These are phyloP conservation scores for Mystacornis crossleyi DNA, from an alignment of 2,113 vertebrate species.

Conservation along the genomic window DNA sequence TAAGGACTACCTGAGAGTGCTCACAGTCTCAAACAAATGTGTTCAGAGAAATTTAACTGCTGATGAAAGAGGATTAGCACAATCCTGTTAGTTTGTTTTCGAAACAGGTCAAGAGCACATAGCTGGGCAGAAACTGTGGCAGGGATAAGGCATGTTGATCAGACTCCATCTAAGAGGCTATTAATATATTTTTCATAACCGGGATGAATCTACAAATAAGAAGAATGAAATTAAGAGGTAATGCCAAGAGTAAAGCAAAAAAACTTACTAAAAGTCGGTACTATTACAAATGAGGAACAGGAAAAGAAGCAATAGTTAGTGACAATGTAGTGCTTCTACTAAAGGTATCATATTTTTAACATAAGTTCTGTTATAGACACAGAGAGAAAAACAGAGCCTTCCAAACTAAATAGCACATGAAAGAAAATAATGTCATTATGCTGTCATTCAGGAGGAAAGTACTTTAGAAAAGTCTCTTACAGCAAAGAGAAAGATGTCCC, in stretches of 20 bases:
- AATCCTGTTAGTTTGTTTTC: background rate
- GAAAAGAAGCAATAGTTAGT: background rate
- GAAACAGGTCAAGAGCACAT: background rate
- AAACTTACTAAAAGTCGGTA: background rate
- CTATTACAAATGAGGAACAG: background rate
- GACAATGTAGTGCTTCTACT: background rate
- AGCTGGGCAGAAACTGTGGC: background rate
- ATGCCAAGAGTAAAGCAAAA: background rate
- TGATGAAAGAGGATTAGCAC: background rate
- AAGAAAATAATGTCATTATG: background rate
- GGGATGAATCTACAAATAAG: background rate
- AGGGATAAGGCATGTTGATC: background rate
- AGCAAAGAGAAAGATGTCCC: background rate
- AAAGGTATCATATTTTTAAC: background rate
- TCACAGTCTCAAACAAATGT: background rate
- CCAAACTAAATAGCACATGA: background rate
- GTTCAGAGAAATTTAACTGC: background rate
- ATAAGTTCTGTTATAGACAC: background rate
- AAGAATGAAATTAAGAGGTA: background rate
- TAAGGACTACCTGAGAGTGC: background rate
- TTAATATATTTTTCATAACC: background rate
- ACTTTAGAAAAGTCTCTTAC: background rate
- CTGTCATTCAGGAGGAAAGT: background rate
- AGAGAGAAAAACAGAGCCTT: background rate
- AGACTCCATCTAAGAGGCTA: background rate